Conservation (phyloP, 2,888 invertebrate genomes). For the Drosophila mettleri region DNA sequence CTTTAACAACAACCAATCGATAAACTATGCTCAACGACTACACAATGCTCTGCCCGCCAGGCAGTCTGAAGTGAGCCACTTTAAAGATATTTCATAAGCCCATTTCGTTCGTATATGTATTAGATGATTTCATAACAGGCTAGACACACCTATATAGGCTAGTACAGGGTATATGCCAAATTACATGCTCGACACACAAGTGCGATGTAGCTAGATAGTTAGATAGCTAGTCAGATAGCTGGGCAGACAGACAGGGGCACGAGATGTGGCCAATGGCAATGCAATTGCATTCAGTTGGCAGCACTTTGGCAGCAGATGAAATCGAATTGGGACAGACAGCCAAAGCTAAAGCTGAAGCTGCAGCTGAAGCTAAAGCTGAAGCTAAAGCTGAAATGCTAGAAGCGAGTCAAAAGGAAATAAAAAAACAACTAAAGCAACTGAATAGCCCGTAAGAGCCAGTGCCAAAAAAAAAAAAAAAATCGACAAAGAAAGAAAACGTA, state of each 20-base stretch:
- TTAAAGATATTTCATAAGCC: neutral
- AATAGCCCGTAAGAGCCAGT: slow-evolving; percentile 24
- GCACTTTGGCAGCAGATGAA: slow-evolving; percentile 65
- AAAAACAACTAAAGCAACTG: slow-evolving; percentile 10
- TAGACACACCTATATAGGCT: neutral
- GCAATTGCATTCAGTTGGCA: slow-evolving; percentile 76
- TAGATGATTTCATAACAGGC: neutral
- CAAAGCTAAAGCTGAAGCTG: slow-evolving; percentile 14
- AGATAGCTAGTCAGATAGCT: neutral
- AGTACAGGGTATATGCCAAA: slow-evolving; percentile 4
- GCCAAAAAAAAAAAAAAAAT: slow-evolving; percentile 18
- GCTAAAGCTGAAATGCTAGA: slow-evolving; percentile 35
- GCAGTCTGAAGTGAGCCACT: neutral
- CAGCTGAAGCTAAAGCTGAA: slow-evolving; percentile 13
- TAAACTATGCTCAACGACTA: neutral
- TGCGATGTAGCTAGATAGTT: slow-evolving; percentile 3
- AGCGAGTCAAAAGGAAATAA: slow-evolving; percentile 33
- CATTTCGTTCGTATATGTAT: neutral
- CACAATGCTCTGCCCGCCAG: neutral
- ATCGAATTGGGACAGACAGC: slow-evolving; percentile 70
- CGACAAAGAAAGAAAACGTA: neutral
- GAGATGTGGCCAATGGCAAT: slow-evolving; percentile 49
- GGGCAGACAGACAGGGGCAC: neutral
- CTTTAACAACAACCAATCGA: slow-evolving; percentile 5
- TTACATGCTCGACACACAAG: neutral